phyloP scores from a whole-genome alignment of 2,888 invertebrate species.

The Cheilosia grossa region DNA sequence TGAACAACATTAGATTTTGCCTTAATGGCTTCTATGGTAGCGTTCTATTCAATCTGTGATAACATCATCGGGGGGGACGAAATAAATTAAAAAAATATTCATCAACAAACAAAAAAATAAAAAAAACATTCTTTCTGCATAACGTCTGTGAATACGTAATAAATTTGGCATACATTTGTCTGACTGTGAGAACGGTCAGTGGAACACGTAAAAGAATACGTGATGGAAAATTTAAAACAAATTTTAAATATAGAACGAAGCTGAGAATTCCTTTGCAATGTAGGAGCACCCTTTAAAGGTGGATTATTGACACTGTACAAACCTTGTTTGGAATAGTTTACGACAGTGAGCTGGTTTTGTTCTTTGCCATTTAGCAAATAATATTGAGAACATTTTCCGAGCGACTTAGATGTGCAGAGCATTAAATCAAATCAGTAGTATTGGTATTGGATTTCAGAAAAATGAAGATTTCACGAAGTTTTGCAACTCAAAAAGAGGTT shows the following conservation, averaged over 20 bases:
- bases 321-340: too few species aligned
- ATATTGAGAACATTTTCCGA: too few species aligned
- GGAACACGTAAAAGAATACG: conserved; percentile 50
- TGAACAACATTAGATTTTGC: conserved; percentile 21
- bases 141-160: conserved; percentile 59
- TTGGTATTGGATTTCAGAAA: too few species aligned
- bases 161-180: conserved; percentile 52
- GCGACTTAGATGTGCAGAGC: too few species aligned
- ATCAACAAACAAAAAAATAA: conserved; percentile 25
- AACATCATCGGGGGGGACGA: conserved; percentile 17
- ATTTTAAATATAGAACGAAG: neutral
- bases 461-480: too few species aligned
- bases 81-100: conserved; percentile 52
- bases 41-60: conserved; percentile 11
- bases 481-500: too few species aligned
- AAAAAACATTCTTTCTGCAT: conserved; percentile 29
- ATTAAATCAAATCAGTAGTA: too few species aligned
- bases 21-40: conserved; percentile 39
- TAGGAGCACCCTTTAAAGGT: too few species aligned
- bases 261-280: too few species aligned
- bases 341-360: too few species aligned
- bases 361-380: too few species aligned
- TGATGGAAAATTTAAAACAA: conserved; percentile 24
- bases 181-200: conserved; percentile 57
- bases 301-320: too few species aligned